These are phyloP conservation scores for Fissipunctia ypsillon DNA, from an alignment of 2,888 invertebrate genomes.

Conservation along the genomic window DNA sequence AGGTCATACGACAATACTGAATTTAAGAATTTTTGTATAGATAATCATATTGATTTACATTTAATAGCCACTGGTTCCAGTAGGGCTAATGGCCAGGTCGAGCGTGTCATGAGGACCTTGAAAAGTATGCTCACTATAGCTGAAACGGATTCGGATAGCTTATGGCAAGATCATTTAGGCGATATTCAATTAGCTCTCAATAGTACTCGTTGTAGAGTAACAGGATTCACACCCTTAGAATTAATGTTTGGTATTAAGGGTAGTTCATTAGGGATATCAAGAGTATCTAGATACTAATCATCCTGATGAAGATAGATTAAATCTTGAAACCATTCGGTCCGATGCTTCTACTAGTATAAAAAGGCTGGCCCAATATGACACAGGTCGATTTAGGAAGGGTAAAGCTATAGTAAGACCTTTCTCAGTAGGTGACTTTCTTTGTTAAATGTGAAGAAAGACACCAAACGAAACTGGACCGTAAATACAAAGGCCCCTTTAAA, in stretches of 20 bases:
- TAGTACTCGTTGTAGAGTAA: constrained; percentile 22
- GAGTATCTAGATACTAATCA: not conserved
- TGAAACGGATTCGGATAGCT: constrained; percentile 33
- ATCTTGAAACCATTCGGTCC: constrained; percentile 2
- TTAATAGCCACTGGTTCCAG: constrained; percentile 63
- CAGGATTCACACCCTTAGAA: constrained; percentile 10
- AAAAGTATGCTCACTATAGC: constrained; percentile 19
- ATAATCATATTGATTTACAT: constrained; percentile 59
- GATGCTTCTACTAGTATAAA: constrained; percentile 8
- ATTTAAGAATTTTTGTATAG: constrained; percentile 57
- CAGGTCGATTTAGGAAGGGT: not conserved
- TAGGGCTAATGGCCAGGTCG: constrained; percentile 29
- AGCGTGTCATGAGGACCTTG: constrained; percentile 26
- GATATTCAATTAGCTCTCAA: constrained; percentile 17
- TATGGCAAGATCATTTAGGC: constrained; percentile 55
- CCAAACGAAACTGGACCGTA: constrained; percentile 8
- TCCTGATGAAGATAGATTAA: not conserved
- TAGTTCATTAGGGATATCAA: constrained; percentile 6
- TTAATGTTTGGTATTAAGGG: constrained; percentile 15
- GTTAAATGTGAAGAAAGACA: constrained; percentile 11
- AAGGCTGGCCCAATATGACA: not conserved
- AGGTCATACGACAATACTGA: constrained; percentile 51
- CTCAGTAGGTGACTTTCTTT: constrained; percentile 14
- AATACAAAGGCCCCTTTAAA: constrained; percentile 14
- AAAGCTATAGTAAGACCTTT: constrained; percentile 1